Conservation (phyloP, 2,113 vertebrate species). For the Labrus mixtus region DNA sequence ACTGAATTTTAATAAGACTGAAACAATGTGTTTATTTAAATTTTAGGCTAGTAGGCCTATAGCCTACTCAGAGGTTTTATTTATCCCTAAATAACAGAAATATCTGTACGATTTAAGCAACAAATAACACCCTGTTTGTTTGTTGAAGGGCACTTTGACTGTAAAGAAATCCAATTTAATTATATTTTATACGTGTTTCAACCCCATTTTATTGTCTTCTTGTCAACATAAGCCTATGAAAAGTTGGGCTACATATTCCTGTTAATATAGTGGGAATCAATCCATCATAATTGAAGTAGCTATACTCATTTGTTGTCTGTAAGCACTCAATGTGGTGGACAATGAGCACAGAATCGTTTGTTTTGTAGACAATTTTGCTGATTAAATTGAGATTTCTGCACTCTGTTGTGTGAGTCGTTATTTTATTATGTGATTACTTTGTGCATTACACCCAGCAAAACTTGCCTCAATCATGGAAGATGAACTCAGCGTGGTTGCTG, state of each 20-base stretch:
- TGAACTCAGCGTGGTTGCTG: conserved; percentile 66
- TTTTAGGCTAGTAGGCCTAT: neutral
- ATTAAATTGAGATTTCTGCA: conserved; percentile 37
- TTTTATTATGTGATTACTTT: conserved; percentile 41
- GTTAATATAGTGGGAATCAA: neutral
- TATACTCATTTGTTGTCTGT: conserved; percentile 1
- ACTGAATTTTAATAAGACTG: too few relatives aligned
- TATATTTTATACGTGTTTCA: too few relatives aligned
- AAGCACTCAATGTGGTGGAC: conserved; percentile 2
- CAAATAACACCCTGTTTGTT: neutral
- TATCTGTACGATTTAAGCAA: neutral
- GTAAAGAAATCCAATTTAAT: neutral
- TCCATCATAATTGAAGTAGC: neutral
- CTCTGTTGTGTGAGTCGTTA: conserved; percentile 33
- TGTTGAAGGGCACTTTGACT: conserved; percentile 18
- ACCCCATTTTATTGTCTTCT: too few relatives aligned
- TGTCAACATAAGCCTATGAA: too few relatives aligned
- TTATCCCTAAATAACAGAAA: conserved; percentile 1
- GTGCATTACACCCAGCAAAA: conserved; percentile 47
- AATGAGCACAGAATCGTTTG: conserved; percentile 1
- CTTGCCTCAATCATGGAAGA: conserved; percentile 60
- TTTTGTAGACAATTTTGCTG: conserved; percentile 2
- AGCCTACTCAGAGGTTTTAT: neutral
- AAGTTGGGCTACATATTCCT: neutral
- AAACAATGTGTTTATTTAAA: too few relatives aligned